Conservation (phyloP, 2,888 invertebrate genomes). For the Hydroisotoma schaefferi region DNA sequence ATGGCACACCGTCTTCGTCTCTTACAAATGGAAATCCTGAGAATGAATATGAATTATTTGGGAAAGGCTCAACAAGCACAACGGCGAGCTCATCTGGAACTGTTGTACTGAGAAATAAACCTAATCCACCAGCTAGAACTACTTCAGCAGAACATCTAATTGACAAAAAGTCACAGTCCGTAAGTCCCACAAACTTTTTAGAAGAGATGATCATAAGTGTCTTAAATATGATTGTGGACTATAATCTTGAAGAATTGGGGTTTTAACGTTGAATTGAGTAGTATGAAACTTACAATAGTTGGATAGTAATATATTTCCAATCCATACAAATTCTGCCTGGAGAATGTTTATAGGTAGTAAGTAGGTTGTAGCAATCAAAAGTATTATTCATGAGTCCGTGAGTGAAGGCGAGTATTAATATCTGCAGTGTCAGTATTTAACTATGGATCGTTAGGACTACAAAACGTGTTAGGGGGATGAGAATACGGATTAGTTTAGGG, state of each 20-base stretch:
- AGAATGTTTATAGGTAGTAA: too few relatives aligned
- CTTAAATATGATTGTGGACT: too few relatives aligned
- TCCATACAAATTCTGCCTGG: too few relatives aligned
- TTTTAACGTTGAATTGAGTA: too few relatives aligned
- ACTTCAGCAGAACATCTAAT: conserved; percentile 15
- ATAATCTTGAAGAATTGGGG: too few relatives aligned
- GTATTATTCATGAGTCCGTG: too few relatives aligned
- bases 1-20: conserved; percentile 6
- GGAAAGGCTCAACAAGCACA: conserved; percentile 85
- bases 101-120: conserved; percentile 54
- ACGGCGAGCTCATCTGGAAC: conserved; percentile 88
- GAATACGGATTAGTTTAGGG: background rate
- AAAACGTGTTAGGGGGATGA: conserved; percentile 1
- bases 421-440: background rate
- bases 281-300: too few relatives aligned
- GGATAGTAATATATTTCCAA: too few relatives aligned
- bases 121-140: conserved; percentile 44
- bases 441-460: background rate
- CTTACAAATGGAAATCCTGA: conserved; percentile 55
- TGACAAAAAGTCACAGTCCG: conserved; percentile 3
- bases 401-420: too few relatives aligned
- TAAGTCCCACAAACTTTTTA: too few relatives aligned
- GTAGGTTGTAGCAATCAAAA: too few relatives aligned
- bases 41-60: conserved; percentile 85
- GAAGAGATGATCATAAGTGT: too few relatives aligned